phyloP scores from a whole-genome alignment of 2,888 invertebrate genomes.

The Dinocampus coccinellae region DNA sequence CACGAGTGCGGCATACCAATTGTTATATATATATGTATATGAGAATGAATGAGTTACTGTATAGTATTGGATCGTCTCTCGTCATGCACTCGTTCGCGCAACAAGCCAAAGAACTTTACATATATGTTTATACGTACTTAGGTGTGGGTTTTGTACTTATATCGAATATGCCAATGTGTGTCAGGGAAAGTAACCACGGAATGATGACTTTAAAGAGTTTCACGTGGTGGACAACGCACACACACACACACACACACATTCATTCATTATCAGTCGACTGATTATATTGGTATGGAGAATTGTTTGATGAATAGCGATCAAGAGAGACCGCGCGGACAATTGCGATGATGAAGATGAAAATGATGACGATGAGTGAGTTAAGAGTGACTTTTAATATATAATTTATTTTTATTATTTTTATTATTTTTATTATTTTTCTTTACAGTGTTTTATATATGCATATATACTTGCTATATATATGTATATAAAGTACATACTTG shows the following conservation, averaged over 20 bases:
- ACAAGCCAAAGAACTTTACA: conserved; percentile 7
- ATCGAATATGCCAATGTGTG: conserved; percentile 44
- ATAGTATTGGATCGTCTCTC: conserved; percentile 16
- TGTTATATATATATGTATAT: conserved; percentile 18
- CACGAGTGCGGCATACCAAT: conserved; percentile 47
- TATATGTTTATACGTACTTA: background rate
- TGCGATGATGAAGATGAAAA: background rate
- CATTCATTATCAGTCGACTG: no score
- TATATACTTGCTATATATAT: no score
- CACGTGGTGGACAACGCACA: background rate
- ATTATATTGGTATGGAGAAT: no score
- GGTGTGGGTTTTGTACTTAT: background rate
- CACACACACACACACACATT: no score
- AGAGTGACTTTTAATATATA: background rate
- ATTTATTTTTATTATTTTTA: background rate
- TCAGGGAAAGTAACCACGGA: conserved; percentile 53
- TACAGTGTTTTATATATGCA: no score
- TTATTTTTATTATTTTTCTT: background rate
- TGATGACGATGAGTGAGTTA: conserved; percentile 1
- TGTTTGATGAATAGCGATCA: no score
- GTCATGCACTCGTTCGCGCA: conserved; percentile 31
- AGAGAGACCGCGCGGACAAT: no score
- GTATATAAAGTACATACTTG: no score
- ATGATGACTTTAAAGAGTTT: conserved; percentile 2
- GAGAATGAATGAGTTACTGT: conserved; percentile 9